Conservation (phyloP, 2,113 vertebrate species). For the Lepus europaeus region DNA sequence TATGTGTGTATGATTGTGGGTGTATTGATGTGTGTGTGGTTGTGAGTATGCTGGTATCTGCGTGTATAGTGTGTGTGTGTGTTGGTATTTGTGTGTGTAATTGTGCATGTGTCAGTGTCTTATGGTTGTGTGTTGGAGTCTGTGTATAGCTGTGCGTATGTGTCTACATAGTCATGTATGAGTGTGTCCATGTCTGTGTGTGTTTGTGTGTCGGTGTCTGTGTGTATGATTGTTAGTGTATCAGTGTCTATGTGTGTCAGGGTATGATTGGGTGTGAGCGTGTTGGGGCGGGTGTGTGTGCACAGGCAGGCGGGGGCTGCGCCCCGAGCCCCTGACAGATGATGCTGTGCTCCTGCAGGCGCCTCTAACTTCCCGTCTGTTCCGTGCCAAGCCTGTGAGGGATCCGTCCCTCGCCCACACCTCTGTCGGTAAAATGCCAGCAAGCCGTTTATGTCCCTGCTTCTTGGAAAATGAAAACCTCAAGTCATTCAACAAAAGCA, state of each 20-base stretch:
- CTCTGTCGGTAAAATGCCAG: conserved; percentile 76
- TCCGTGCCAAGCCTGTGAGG: conserved; percentile 32
- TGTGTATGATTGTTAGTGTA: background rate
- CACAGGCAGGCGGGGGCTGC: background rate
- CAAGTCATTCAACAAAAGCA: conserved; percentile 66
- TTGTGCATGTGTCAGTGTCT: background rate
- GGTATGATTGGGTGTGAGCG: fast-evolving
- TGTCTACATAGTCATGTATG: background rate
- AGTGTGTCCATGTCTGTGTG: background rate
- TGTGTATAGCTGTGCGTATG: background rate
- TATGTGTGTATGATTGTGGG: background rate
- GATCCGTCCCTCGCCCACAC: conserved; percentile 70
- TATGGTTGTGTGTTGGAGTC: background rate
- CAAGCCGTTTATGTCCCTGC: conserved; percentile 66
- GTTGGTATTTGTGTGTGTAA: background rate
- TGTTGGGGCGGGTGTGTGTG: background rate
- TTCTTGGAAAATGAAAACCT: conserved; percentile 77
- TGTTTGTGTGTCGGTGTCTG: background rate
- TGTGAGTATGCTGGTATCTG: background rate
- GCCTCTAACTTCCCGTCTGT: background rate
- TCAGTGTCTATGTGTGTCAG: background rate
- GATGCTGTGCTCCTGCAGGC: background rate
- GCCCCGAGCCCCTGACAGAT: conserved; percentile 15
- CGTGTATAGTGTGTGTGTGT: no score
- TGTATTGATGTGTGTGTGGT: background rate